Conservation (phyloP, 1,140 invertebrate species). For the Proctacanthus coquilletti region DNA sequence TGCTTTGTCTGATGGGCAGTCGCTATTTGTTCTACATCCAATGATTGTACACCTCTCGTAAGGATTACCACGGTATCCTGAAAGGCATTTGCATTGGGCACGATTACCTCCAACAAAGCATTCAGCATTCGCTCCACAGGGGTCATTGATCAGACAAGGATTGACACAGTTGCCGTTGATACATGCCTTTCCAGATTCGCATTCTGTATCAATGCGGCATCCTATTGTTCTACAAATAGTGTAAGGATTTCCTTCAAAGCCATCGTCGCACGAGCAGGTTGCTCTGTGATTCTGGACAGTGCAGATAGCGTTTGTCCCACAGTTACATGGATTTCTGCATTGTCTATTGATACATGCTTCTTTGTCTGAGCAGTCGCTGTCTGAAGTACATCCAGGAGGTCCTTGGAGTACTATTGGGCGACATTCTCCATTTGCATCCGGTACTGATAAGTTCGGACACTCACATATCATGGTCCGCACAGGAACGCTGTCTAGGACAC, state of each 20-base stretch:
- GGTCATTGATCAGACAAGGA: conserved; percentile 59
- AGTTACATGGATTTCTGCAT: conserved; percentile 75
- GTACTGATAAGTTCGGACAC: conserved; percentile 67
- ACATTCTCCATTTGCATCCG: conserved; percentile 59
- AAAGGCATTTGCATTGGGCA: conserved; percentile 61
- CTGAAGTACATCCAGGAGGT: conserved; percentile 54
- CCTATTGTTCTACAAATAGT: conserved; percentile 59
- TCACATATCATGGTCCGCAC: conserved; percentile 72
- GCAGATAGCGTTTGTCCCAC: conserved; percentile 70
- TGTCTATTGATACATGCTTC: conserved; percentile 73
- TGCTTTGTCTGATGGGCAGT: conserved; percentile 68
- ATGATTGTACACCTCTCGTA: conserved; percentile 57
- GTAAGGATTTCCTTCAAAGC: conserved; percentile 73
- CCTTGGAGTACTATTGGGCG: conserved; percentile 48
- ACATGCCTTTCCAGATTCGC: conserved; percentile 61
- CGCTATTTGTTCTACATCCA: conserved; percentile 76
- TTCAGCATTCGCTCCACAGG: conserved; percentile 71
- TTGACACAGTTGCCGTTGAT: conserved; percentile 71
- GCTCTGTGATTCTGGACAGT: conserved; percentile 67
- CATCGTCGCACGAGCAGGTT: conserved; percentile 66
- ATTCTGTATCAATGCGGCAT: conserved; percentile 63
- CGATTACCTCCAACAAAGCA: conserved; percentile 60
- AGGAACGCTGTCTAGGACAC: conserved; percentile 63
- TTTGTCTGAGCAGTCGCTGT: conserved; percentile 58
- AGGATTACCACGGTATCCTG: conserved; percentile 68